Conservation (phyloP, 2,797 vertebrate species). For the Eulemur mongoz region DNA sequence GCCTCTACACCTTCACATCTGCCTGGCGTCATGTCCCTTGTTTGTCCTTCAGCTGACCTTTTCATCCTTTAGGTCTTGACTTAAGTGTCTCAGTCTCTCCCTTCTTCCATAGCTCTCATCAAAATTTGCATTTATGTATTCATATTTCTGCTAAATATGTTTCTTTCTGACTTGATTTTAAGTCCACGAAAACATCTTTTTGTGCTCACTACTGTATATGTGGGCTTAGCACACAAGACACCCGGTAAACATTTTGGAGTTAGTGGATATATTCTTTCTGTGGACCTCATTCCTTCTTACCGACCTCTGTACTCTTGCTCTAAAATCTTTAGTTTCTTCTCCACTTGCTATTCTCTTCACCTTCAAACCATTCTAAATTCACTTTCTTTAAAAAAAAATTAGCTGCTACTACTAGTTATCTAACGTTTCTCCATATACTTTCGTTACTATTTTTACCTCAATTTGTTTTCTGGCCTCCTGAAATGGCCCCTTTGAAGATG, state of each 20-base stretch:
- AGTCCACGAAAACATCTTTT: background rate
- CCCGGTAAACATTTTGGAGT: accelerated
- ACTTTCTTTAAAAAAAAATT: background rate
- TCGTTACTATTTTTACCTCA: background rate
- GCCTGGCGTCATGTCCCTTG: too few species aligned
- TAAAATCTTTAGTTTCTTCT: background rate
- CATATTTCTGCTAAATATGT: background rate
- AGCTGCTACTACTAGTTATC: background rate
- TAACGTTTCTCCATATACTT: background rate
- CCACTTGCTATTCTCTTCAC: background rate
- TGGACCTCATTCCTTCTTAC: background rate
- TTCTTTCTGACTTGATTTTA: background rate
- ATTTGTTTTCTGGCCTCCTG: background rate
- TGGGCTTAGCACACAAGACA: background rate
- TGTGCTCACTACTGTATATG: background rate
- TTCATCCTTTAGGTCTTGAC: background rate
- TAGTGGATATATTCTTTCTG: background rate
- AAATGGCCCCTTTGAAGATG: background rate
- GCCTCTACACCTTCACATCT: background rate
- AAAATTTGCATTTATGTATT: background rate
- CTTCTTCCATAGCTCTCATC: background rate
- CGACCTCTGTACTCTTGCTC: background rate
- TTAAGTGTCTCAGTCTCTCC: background rate
- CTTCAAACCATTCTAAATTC: background rate
- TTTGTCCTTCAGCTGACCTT: background rate